Percentiles rank a stretch among this genome's conserved stretches.
Conservation (phyloP, 2,888 invertebrate genomes). For the Aphrophora alni region DNA sequence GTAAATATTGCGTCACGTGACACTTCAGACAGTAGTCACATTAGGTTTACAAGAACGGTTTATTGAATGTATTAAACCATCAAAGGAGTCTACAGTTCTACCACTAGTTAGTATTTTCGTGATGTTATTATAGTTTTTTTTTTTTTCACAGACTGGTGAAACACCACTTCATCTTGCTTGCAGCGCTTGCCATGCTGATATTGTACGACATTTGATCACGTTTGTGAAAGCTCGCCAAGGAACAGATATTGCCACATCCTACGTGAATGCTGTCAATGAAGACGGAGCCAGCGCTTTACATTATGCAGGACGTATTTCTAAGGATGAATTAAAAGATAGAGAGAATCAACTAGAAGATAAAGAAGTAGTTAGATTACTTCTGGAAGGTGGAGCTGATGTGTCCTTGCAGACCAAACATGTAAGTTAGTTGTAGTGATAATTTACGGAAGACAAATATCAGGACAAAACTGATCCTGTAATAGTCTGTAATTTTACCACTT, state of each 20-base stretch:
- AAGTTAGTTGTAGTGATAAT: conserved; percentile 32
- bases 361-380: conserved; percentile 86
- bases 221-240: conserved; percentile 80
- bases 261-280: conserved; percentile 87
- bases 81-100: no score
- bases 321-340: conserved; percentile 25
- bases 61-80: no score
- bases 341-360: conserved; percentile 72
- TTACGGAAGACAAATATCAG: background rate
- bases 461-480: background rate
- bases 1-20: no score
- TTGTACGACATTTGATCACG: conserved; percentile 84
- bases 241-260: conserved; percentile 77
- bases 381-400: conserved; percentile 92
- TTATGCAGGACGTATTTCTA: conserved; percentile 79
- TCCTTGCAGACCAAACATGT: conserved; percentile 77
- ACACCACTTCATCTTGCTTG: conserved; percentile 96
- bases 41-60: no score
- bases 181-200: conserved; percentile 81
- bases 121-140: no score
- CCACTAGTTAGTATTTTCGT: no score
- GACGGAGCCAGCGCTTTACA: conserved; percentile 95
- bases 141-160: conserved; percentile 77
- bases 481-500: no score
- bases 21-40: no score